A percentile compares a stretch with the other conserved stretches of the same genome.
These are phyloP conservation scores for Heliconius charithonia DNA, from an alignment of 2,888 invertebrate genomes.

Conservation along the genomic window DNA sequence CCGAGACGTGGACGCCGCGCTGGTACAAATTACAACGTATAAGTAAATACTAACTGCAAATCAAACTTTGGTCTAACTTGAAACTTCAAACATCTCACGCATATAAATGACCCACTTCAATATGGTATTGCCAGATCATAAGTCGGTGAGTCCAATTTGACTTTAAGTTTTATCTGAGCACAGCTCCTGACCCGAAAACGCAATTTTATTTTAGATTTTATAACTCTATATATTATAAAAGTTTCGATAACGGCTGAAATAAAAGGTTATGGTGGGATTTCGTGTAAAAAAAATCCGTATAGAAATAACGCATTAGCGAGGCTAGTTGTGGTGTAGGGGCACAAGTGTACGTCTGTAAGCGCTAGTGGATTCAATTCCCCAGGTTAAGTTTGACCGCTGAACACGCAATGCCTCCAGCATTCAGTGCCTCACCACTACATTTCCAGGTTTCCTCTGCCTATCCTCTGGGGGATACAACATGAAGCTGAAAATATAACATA, in stretches of 20 bases:
- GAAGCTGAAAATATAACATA: no score
- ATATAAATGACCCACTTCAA: constrained; percentile 39
- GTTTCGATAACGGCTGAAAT: not conserved
- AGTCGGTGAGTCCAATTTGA: constrained; percentile 34
- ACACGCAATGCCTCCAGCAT: no score
- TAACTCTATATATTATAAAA: constrained; percentile 12
- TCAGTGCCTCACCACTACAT: no score
- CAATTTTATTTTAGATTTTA: constrained; percentile 19
- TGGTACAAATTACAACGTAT: constrained; percentile 15
- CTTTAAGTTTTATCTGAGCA: not conserved
- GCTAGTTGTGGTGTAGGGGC: no score
- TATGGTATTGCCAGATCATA: constrained; percentile 37
- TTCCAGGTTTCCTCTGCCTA: no score
- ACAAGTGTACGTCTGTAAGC: no score
- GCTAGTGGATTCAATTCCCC: no score
- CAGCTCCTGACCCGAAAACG: not conserved
- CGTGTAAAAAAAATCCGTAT: not conserved
- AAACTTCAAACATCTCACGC: constrained; percentile 33
- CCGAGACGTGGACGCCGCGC: not conserved
- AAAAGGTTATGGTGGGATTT: not conserved
- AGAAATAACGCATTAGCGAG: no score
- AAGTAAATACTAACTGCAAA: constrained; percentile 24
- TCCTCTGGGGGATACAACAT: no score
- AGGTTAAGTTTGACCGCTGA: no score
- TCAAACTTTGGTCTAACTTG: constrained; percentile 21